Evolutionary conservation across 30 jellyfish, hydroid and myxozoan genomes (phyloP).

Genomic region (Aurelia aurita complex sp. Pacific): DNA sequence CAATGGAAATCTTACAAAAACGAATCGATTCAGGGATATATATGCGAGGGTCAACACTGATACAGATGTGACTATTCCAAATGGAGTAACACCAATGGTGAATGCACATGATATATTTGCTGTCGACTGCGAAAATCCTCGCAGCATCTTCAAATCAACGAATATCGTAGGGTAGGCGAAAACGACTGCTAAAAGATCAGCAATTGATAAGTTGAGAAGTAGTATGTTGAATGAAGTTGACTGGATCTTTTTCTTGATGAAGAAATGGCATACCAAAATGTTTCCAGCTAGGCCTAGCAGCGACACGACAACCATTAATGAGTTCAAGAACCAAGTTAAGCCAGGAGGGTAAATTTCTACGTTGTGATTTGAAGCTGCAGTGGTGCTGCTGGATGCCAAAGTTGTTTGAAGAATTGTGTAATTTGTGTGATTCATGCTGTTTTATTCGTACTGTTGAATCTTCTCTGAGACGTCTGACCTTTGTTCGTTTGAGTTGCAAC

Average conservation of each 20-base stretch:
- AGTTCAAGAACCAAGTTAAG: conserved; percentile 55
- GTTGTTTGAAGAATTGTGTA: no score
- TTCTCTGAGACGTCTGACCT: no score
- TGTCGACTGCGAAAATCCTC: conserved; percentile 10
- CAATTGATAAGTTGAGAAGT: conserved; percentile 38
- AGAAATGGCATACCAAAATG: conserved; percentile 47
- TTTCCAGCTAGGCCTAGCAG: conserved; percentile 47
- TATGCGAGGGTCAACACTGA: conserved; percentile 46
- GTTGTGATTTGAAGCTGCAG: not conserved
- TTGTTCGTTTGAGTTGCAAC: no score
- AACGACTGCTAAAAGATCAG: conserved; percentile 53
- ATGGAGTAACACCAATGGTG: conserved; percentile 81
- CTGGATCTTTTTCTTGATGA: conserved; percentile 17
- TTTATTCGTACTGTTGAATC: no score
- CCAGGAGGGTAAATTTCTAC: conserved; percentile 51
- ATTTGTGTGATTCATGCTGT: no score
- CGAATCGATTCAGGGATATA: conserved; percentile 46
- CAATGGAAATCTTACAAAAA: conserved; percentile 27
- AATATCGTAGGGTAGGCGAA: conserved; percentile 61
- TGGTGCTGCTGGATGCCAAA: not conserved
- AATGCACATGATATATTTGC: conserved; percentile 57
- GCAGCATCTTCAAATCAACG: conserved; percentile 44
- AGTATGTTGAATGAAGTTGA: conserved; percentile 45
- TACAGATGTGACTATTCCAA: conserved; percentile 63
- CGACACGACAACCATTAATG: conserved; percentile 41